Percentiles rank a stretch among this genome's conserved stretches.
These are phyloP conservation scores for Dendronephthya gigantea DNA, from an alignment of 64 coral and sea anemone genomes.

Conservation along the genomic window DNA sequence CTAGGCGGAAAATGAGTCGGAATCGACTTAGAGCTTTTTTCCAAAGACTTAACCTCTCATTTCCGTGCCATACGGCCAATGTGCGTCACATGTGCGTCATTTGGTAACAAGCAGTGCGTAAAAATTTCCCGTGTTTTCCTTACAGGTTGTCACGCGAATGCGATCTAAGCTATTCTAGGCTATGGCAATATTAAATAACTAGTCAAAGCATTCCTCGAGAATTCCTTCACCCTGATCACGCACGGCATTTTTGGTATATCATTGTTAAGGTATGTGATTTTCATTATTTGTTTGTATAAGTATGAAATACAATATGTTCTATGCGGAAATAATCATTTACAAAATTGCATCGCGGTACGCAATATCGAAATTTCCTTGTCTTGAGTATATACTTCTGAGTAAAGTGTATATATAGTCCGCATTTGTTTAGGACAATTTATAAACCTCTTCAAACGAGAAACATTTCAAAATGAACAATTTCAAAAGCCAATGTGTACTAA, in stretches of 20 bases:
- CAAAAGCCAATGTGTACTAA: too few relatives aligned
- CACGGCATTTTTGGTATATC: not conserved
- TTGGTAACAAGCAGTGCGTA: not conserved
- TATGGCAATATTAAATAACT: not conserved
- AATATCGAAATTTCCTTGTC: too few relatives aligned
- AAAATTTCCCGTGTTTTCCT: not conserved
- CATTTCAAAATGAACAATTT: too few relatives aligned
- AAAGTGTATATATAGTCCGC: too few relatives aligned
- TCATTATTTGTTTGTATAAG: too few relatives aligned
- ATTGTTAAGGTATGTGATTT: not conserved
- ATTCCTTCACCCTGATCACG: not conserved
- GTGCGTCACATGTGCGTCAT: not conserved
- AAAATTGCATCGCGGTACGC: too few relatives aligned
- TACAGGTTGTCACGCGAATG: not conserved
- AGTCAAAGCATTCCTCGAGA: not conserved
- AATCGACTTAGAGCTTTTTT: not conserved
- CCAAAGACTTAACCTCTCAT: not conserved
- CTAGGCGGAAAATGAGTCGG: too few relatives aligned
- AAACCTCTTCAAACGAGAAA: too few relatives aligned
- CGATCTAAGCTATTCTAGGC: not conserved
- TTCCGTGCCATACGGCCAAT: not conserved
- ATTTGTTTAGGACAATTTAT: too few relatives aligned
- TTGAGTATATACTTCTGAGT: too few relatives aligned
- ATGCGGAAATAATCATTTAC: too few relatives aligned
- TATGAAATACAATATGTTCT: too few relatives aligned